These are phyloP conservation scores for Amorpha juglandis DNA, from an alignment of 2,888 invertebrate genomes.

Conservation along the genomic window DNA sequence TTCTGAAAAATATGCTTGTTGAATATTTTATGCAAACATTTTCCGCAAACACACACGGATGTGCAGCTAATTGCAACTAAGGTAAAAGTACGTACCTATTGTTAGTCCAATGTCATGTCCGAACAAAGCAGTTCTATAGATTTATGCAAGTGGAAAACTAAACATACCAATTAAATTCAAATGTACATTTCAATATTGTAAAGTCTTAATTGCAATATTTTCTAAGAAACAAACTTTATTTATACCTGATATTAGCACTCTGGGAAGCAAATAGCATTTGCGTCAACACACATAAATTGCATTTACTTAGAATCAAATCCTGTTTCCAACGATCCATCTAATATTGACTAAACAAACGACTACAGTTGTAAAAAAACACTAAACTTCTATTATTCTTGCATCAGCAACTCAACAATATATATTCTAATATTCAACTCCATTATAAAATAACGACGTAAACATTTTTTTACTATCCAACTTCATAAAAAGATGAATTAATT, in stretches of 20 bases:
- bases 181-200: not conserved
- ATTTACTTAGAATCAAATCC: slow-evolving; percentile 23
- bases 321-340: slow-evolving; percentile 16
- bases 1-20: not conserved
- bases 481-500: slow-evolving; percentile 1
- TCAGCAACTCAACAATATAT: not conserved
- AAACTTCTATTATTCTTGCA: slow-evolving; percentile 15
- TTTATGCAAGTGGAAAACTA: not conserved
- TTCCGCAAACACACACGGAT: not conserved
- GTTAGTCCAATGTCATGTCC: not conserved
- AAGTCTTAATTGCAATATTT: not conserved
- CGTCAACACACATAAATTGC: slow-evolving; percentile 25
- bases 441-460: slow-evolving; percentile 3
- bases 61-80: not conserved
- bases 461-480: not conserved
- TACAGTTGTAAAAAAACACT: slow-evolving; percentile 8
- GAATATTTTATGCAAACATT: not conserved
- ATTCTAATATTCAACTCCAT: not conserved
- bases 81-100: not conserved
- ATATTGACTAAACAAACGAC: not conserved
- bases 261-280: slow-evolving; percentile 29
- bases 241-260: slow-evolving; percentile 29
- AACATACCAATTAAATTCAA: not conserved
- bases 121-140: not conserved
- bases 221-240: slow-evolving; percentile 5